Evolutionary conservation across 2,888 invertebrate genomes (phyloP).

Genomic region (Elysia crispata): DNA sequence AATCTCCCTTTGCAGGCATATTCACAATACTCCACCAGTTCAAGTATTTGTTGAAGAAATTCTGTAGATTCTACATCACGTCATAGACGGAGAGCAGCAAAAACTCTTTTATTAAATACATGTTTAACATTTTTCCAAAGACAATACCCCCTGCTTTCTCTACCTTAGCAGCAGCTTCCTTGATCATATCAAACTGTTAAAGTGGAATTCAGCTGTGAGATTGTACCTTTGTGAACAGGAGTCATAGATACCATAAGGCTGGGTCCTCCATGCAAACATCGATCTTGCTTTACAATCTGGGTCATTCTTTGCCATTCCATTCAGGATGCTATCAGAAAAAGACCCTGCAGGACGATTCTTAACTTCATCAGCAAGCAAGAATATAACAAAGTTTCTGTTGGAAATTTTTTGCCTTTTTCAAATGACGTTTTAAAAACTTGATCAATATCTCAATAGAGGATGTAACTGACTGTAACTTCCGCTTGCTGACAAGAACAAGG

Average conservation of each 20-base stretch:
- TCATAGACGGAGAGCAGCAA: no score
- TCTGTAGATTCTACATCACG: no score
- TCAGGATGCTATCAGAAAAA: conserved; percentile 14
- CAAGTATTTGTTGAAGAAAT: no score
- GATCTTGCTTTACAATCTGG: conserved; percentile 27
- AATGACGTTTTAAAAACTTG: no score
- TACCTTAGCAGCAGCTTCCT: conserved; percentile 17
- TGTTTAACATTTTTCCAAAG: conserved; percentile 22
- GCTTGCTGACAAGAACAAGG: no score
- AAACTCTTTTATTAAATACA: conserved; percentile 15
- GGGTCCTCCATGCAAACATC: conserved; percentile 31
- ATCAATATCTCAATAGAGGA: no score
- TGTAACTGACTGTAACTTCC: no score
- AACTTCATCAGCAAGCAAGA: neutral
- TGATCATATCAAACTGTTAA: conserved; percentile 15
- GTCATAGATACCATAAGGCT: conserved; percentile 26
- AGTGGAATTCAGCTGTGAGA: no score
- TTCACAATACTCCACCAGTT: conserved; percentile 30
- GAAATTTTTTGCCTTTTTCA: no score
- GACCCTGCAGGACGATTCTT: conserved; percentile 12
- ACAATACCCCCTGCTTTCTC: conserved; percentile 25
- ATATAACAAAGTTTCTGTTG: neutral
- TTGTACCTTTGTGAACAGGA: conserved; percentile 18
- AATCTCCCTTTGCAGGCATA: no score
- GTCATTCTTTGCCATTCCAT: conserved; percentile 28